Evolutionary conservation across 2,113 vertebrate genomes (phyloP).

Genomic region (Himantopus leucocephalus): DNA sequence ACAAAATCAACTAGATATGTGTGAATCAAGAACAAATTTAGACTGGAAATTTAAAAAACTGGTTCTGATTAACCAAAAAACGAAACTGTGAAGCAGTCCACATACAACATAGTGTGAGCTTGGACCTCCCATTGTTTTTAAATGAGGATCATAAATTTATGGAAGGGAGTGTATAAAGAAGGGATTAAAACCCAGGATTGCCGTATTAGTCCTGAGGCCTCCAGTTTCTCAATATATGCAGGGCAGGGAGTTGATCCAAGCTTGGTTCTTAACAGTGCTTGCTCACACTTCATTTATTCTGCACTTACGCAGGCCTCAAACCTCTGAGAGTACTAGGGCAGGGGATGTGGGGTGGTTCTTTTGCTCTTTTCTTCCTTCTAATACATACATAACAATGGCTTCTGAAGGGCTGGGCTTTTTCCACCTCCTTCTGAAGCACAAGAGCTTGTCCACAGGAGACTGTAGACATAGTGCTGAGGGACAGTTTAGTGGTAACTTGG

Average conservation of each 20-base stretch:
- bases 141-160: background rate
- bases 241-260: accelerated
- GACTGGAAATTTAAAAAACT: background rate
- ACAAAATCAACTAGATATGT: background rate
- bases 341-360: background rate
- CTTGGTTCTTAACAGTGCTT: background rate
- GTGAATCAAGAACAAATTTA: background rate
- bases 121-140: background rate
- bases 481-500: too few species aligned
- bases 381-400: accelerated
- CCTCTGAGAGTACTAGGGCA: background rate
- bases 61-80: background rate
- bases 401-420: background rate
- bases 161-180: background rate
- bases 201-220: background rate
- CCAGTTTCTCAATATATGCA: background rate
- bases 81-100: background rate
- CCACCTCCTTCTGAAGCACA: background rate
- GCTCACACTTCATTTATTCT: background rate
- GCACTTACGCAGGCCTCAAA: background rate
- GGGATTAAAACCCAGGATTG: background rate
- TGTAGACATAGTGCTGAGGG: too few species aligned
- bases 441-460: background rate
- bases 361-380: background rate
- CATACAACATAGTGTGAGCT: background rate